Evolutionary conservation across 35 echinoderm and acorn worm genomes (phyloP).

Genomic region (Chiridota heheva): DNA sequence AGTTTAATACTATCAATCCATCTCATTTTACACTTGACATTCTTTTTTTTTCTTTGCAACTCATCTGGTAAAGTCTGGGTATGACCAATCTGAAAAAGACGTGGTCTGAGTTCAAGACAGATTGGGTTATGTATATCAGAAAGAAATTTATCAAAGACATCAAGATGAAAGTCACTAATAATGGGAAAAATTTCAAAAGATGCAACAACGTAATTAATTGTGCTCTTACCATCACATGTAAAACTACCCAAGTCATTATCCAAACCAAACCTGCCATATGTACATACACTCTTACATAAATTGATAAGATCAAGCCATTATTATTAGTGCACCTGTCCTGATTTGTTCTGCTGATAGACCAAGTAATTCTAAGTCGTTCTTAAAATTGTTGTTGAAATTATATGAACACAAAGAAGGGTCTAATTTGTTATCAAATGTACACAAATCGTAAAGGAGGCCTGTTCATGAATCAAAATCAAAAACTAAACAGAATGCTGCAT

Average conservation of each 20-base stretch:
- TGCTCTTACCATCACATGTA: conserved; percentile 2
- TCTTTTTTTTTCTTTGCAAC: no score
- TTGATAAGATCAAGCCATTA: background rate
- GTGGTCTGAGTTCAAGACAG: no score
- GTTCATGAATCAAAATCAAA: conserved; percentile 12
- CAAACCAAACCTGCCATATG: background rate
- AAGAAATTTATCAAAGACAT: background rate
- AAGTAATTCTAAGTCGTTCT: background rate
- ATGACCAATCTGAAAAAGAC: no score
- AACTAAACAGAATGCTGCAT: background rate
- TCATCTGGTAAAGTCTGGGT: no score
- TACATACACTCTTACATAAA: background rate
- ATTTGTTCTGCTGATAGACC: background rate
- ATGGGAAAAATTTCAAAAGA: no score
- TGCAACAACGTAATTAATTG: background rate
- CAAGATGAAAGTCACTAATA: no score
- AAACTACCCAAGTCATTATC: background rate
- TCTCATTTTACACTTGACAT: no score
- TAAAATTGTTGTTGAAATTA: background rate
- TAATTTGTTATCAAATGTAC: background rate
- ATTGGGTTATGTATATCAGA: background rate
- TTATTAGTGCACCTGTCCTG: background rate
- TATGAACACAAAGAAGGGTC: no score
- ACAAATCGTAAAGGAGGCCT: conserved; percentile 10
- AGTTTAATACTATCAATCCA: no score